Percentiles rank a stretch among this genome's conserved stretches.
These are phyloP conservation scores for Aeoliscus strigatus DNA, from an alignment of 2,797 vertebrate species.

Conservation along the genomic window DNA sequence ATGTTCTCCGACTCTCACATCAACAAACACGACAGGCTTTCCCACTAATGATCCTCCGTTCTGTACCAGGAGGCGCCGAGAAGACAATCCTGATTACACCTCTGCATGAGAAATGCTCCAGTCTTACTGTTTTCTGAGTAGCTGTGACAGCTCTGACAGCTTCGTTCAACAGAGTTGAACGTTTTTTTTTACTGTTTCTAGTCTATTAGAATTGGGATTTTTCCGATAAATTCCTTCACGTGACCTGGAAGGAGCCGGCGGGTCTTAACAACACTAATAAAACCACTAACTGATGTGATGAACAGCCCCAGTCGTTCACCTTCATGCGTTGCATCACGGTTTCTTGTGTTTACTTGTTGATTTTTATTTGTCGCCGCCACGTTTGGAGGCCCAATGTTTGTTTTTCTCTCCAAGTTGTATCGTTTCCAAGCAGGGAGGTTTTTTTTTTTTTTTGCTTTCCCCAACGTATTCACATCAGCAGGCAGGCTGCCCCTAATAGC, in stretches of 20 bases:
- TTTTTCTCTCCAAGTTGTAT: slow-evolving; percentile 13
- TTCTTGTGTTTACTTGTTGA: no score
- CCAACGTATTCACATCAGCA: slow-evolving; percentile 35
- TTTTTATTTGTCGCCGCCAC: slow-evolving; percentile 14
- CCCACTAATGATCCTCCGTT: slow-evolving; percentile 28
- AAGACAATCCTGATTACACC: slow-evolving; percentile 35
- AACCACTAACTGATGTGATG: no score
- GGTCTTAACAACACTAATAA: no score
- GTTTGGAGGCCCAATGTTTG: slow-evolving; percentile 19
- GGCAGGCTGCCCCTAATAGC: slow-evolving; percentile 34
- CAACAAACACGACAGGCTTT: slow-evolving; percentile 9
- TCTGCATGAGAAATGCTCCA: slow-evolving; percentile 41
- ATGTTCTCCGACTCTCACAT: neutral
- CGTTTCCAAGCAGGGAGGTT: slow-evolving; percentile 23
- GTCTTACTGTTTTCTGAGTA: slow-evolving; percentile 23
- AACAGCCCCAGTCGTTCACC: no score
- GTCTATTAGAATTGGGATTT: no score
- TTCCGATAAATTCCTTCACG: no score
- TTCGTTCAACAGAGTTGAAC: no score
- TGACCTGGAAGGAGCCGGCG: no score
- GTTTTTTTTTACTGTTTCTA: no score
- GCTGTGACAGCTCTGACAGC: slow-evolving; percentile 8
- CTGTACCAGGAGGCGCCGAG: slow-evolving; percentile 24
- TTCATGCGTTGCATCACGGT: no score
- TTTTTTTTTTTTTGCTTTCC: slow-evolving; percentile 27